Evolutionary conservation across 2,113 vertebrate species (phyloP), one percentile per base, ranked within the genome.

Genomic region (Myotis lucifugus): DNA sequence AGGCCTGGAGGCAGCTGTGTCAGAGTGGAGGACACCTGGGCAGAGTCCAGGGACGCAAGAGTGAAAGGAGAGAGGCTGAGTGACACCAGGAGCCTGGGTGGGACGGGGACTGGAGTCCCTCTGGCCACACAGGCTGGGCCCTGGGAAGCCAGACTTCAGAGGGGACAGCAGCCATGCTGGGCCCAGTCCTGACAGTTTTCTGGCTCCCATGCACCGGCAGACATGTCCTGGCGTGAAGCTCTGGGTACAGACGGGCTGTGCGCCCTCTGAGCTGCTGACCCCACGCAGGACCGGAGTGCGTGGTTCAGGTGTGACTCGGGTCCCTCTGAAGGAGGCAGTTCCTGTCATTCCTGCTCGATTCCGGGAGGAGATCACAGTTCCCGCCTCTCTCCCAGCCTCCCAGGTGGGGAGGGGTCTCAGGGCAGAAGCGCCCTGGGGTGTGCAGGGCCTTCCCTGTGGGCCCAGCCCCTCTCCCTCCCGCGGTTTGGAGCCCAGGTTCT

Each of bases 401-500:
- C 56, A 52, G 3, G 15, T 27, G 18, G 48, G 52, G 25, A 48
- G 64, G 52, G 54, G 70, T 72, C 46, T 87, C 34, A 37, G 79
- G 85, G 29, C 61, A 54, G 84, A 78, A 67, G 81, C 34, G 18
- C 34, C 34, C 21, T 34, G 19, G 21, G 74, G 61, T 74, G 64
- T n/a, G n/a, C 27, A 17, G 52, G 70, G 70, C 56, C 50, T 88
- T 83, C 79, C 94, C 48, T 61, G 73, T 0, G 4, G 93, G 69
- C 9, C 5, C 2, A 37, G 32, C 0, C 7, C 69, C 91, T 97
- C 81, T 94, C 72, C 79, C 91, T 64, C 48, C 6, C 9, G 6
- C 14, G 74, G 72, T 94, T 95, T 94, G 93, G 74, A 87, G 87
- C 61, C 94, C 96, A 85, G 95, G 95, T 97, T 69, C 90, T 93